Evolutionary conservation across 2,113 vertebrate genomes (phyloP), one percentile per base, ranked within the genome.

Genomic region (Psophia crepitans): DNA sequence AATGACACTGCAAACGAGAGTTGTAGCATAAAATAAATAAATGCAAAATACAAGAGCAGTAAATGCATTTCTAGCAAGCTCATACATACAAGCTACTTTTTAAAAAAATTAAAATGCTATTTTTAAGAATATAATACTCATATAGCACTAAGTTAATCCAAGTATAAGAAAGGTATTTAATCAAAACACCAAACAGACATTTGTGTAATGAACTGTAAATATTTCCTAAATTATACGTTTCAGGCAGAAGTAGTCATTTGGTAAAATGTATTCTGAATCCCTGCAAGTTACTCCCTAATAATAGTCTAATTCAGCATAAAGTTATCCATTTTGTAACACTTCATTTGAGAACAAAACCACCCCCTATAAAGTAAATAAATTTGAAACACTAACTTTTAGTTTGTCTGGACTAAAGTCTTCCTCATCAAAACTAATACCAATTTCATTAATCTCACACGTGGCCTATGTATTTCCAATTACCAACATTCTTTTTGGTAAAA

Each of bases 1-100:
- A 99, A 98, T 28, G 99, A 99, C 85, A 99, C 99, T 99, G 96
- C 33, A 93, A 81, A 93, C 98, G n/a, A 97, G 18, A 94, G 90
- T 10, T 46, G 3, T 4, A 97, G 71, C 85, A 93, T 77, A 90
- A 89, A 93, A 33, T 64, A 89, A 93, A 33, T 64, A 69, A 83
- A 30, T 16, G 19, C 18, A 69, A 93, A 87, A 90, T 61, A 93
- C 35, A 9, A 0, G 2, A 87, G 35, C 8, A 92, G 8, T 17
- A 94, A 68, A 86, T 39, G n/a, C 5, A 83, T 78, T 94, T 84
- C 20, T 64, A 90, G 2, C 32, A 83, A 86, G 17, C 81, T 90
- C 65, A 86, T 46, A 35, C 23, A 23, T n/a, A 57, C 5, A 46
- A 86, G 26, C 11, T 69, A 22, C 87, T 66, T 48, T 19, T 8